Base-by-base conservation (phyloP, 2,888 invertebrate species). In the Baronia brevicornis region DNA sequence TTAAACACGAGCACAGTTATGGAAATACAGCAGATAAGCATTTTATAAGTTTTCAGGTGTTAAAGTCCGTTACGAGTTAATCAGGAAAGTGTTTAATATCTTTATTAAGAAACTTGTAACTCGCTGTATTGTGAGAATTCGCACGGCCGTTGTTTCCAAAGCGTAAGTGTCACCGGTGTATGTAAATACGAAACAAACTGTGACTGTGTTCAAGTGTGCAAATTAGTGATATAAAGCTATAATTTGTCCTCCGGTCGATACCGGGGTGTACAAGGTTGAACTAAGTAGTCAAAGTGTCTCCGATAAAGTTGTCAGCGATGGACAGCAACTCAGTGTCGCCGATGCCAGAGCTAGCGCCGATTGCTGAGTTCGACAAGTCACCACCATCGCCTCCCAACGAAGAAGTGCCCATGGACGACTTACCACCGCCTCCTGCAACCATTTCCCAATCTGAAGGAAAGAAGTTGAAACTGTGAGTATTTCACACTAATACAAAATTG, bases 281-380 rank as follows among this genome's bases (percentile, higher is more conserved):
- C 39, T 61, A 73, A 79, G 50, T 60, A 60, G 72, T 61, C 77
- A 85, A 85, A 65, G 85, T 85, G 85, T 84, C 84, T 80, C 85
- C 85, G 39, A 82, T 85, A 67, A 85, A 85, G 78, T 69, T 85
- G 65, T 80, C 82, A 44, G 84, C 82, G 52, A 89, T 89, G 89
- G 89, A 89, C 71, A 88, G 86, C 75, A 89, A 89, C 74, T 88
- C 89, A 56, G 89, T 89, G 60, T 89, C 89, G 8, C 89, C 89
- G 41, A 88, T 89, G 88, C 88, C 89, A 44, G 88, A 88, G 53
- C 65, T 89, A 64, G 90, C 90, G 33, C 90, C 90, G 14, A 90
- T 90, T 44, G 89, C 90, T 27, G 90, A 90, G 75, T 90, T 90
- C 57, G 90, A 90, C 60, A 89, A 89, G 73, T 88, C 89, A 4